Evolutionary conservation across 2,888 invertebrate genomes (phyloP), one percentile per base, ranked within the genome.

Genomic region (Caenorhabditis afra): DNA sequence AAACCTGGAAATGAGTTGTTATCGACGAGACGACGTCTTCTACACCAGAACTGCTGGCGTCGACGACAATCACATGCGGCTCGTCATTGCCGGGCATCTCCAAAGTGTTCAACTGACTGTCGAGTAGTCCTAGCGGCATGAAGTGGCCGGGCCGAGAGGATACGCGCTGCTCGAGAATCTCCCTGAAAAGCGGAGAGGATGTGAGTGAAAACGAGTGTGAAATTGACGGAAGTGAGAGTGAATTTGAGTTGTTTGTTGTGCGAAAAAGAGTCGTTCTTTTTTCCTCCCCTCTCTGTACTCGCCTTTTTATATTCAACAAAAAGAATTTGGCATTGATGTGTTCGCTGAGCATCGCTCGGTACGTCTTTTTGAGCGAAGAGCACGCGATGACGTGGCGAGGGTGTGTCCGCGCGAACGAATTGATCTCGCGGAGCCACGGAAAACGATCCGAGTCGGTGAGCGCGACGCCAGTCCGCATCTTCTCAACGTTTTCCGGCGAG

Each of bases 231-330:
- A 71, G 64, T 45, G 47, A 41, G 10, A 3, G 49, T 23, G 57
- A 61, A 62, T 70, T 70, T 55, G 53, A 70, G 61, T 70, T 70
- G 70, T 55, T 70, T 70, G 70, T 70, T 70, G 62, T 61, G 45
- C 35, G 53, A 53, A 23, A 52, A 52, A 52, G 52, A 16, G 39
- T 47, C 18, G 41, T 41, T 49, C 52, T 29, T n/a, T 68, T 52
- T 52, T 52, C 18, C 52, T 44, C 35, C 59, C 50, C 12, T 66
- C 18, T 22, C 35, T 39, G 14, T 12, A 57, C 74, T 74, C 45
- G 58, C 74, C 64, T 74, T 58, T 50, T 52, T 18, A 74, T 44
- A 52, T 59, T 65, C 47, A 74, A 50, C 41, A 74, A n/a, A 35
- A 74, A 52, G 65, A 74, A 74, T 7, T 47, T 41, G n/a, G 64